phyloP scores from a whole-genome alignment of 2,113 vertebrate species.

The Suricata suricatta region DNA sequence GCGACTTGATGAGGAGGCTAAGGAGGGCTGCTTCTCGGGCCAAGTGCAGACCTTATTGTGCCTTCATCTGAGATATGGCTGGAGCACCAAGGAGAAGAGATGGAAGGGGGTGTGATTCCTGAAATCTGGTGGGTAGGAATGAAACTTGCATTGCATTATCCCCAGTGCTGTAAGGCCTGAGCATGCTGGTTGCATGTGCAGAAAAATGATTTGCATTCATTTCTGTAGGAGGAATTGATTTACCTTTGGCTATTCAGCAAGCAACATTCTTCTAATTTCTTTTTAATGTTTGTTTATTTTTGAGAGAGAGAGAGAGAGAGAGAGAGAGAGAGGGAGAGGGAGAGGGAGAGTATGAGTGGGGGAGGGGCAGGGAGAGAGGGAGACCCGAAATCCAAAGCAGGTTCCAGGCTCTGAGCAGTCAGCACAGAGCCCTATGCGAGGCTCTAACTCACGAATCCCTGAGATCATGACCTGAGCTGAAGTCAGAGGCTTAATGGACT shows the following conservation, averaged over 20 bases:
- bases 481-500: too few species aligned
- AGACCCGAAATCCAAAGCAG: too few species aligned
- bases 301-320: too few species aligned
- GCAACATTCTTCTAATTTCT: too few species aligned
- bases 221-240: background rate
- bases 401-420: too few species aligned
- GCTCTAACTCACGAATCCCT: too few species aligned
- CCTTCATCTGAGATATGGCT: background rate
- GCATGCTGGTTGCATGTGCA: accelerated
- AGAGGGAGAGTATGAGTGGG: too few species aligned
- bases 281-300: too few species aligned
- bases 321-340: too few species aligned
- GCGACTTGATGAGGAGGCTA: background rate
- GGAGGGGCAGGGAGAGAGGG: too few species aligned
- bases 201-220: background rate
- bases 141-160: background rate
- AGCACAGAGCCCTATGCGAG: too few species aligned
- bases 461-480: too few species aligned
- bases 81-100: background rate
- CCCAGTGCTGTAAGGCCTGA: background rate
- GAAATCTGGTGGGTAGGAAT: background rate
- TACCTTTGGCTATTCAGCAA: background rate
- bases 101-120: background rate
- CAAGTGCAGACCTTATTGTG: background rate
- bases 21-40: background rate